A percentile compares a stretch with the other conserved stretches of the same genome.
These are phyloP conservation scores for Musca domestica DNA, from an alignment of 1,140 invertebrate genomes.

Conservation along the genomic window DNA sequence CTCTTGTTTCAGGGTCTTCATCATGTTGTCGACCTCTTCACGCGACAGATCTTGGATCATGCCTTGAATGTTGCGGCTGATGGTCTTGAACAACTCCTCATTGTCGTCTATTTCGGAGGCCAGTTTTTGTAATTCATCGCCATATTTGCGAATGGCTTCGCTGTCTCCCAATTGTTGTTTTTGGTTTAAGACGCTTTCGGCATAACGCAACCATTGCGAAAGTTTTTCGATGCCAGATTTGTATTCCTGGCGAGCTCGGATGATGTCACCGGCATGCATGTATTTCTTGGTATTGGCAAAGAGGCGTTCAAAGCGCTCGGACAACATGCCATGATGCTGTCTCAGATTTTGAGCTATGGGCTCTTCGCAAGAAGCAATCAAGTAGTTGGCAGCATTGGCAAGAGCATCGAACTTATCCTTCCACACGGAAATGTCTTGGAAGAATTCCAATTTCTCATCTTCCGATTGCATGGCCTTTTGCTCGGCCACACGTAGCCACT, in stretches of 20 bases:
- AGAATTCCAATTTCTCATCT: constrained; percentile 84
- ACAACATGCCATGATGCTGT: constrained; percentile 69
- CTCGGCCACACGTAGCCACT: constrained; percentile 79
- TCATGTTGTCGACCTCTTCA: constrained; percentile 87
- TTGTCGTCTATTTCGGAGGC: constrained; percentile 80
- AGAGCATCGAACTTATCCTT: constrained; percentile 82
- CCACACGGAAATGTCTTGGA: constrained; percentile 85
- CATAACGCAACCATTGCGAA: constrained; percentile 75
- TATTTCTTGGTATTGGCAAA: constrained; percentile 80
- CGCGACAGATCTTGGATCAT: constrained; percentile 86
- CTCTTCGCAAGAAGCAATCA: constrained; percentile 83
- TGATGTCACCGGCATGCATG: constrained; percentile 82
- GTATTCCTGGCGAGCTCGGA: constrained; percentile 79
- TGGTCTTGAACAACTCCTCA: constrained; percentile 84
- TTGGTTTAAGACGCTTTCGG: constrained; percentile 66
- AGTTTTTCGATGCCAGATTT: constrained; percentile 72
- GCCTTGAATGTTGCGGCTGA: constrained; percentile 86
- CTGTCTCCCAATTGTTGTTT: constrained; percentile 71
- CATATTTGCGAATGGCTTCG: constrained; percentile 74
- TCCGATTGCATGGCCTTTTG: constrained; percentile 73
- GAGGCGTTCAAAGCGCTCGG: constrained; percentile 75
- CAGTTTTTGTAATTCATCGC: constrained; percentile 74
- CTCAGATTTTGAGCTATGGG: constrained; percentile 74
- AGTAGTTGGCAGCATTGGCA: constrained; percentile 81
- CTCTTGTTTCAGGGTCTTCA: constrained; percentile 84